These are phyloP conservation scores for Rotaria macrura DNA, from an alignment of 2,888 invertebrate species.

Conservation along the genomic window DNA sequence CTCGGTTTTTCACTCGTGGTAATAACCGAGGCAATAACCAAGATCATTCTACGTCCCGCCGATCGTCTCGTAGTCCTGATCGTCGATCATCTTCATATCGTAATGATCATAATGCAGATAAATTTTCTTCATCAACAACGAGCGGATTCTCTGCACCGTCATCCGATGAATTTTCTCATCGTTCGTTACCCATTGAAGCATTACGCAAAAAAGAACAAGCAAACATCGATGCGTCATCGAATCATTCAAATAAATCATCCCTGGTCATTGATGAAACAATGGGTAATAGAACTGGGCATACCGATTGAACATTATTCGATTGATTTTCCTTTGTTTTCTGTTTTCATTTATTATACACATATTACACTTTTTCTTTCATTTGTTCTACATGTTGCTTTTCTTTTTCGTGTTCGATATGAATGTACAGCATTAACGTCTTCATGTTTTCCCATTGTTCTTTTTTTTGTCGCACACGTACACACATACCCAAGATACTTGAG, in stretches of 20 bases:
- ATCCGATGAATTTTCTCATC: not conserved
- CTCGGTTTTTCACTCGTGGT: not conserved
- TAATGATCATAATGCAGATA: not conserved
- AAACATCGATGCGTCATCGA: not conserved
- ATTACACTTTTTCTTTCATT: not conserved
- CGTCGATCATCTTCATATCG: not conserved
- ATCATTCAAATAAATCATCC: not conserved
- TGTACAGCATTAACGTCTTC: not conserved
- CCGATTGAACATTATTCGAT: not conserved
- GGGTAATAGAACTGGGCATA: not conserved
- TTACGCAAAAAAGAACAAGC: not conserved
- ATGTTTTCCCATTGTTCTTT: not conserved
- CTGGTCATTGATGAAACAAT: not conserved
- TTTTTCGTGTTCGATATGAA: not conserved
- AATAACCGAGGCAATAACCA: not conserved
- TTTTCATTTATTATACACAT: not conserved
- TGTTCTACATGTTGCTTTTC: not conserved
- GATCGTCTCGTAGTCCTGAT: not conserved
- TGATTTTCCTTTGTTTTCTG: not conserved
- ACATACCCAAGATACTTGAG: not conserved
- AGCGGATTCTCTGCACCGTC: not conserved
- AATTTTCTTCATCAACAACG: not conserved
- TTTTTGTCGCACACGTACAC: not conserved
- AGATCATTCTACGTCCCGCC: not conserved
- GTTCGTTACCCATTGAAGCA: not conserved